Percentiles rank a stretch among this genome's conserved stretches.
Conservation (phyloP, 2,113 vertebrate genomes). For the Hymenochirus boettgeri region DNA sequence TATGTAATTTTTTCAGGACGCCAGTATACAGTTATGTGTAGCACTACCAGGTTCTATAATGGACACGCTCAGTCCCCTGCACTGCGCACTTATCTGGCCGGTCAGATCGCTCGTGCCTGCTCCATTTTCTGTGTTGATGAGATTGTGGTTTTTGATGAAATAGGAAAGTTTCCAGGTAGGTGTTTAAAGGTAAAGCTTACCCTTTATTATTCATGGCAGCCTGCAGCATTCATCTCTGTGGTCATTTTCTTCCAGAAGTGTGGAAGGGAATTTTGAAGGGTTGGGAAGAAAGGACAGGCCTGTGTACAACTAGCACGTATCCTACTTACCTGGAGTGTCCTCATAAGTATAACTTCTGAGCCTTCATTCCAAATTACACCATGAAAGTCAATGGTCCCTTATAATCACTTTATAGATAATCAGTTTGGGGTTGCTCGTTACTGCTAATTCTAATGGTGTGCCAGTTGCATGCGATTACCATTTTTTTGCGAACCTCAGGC, state of each 20-base stretch:
- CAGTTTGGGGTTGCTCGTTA: too few relatives aligned
- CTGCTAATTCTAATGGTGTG: too few relatives aligned
- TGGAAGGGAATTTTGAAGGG: constrained; percentile 89
- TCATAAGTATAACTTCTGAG: constrained; percentile 74
- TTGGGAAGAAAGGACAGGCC: constrained; percentile 82
- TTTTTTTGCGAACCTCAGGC: too few relatives aligned
- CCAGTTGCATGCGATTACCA: too few relatives aligned
- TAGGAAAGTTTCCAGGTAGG: constrained; percentile 76
- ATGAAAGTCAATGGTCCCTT: too few relatives aligned
- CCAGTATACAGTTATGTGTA: constrained; percentile 77
- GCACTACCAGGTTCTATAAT: constrained; percentile 91
- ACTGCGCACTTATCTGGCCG: constrained; percentile 87
- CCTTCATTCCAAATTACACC: too few relatives aligned
- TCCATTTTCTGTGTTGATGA: constrained; percentile 86
- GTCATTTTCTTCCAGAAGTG: constrained; percentile 60
- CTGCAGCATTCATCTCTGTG: background rate
- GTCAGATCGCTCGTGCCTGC: constrained; percentile 91
- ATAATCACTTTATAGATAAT: too few relatives aligned
- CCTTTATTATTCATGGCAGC: background rate
- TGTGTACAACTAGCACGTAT: constrained; percentile 91
- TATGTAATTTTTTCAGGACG: constrained; percentile 61
- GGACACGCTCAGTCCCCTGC: constrained; percentile 87
- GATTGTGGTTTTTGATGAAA: constrained; percentile 87
- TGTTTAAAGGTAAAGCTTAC: background rate
- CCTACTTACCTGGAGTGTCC: constrained; percentile 95